A percentile compares a stretch with the other conserved stretches of the same genome.
Evolutionary conservation across 2,113 vertebrate genomes (phyloP).

Genomic region (Dasyornis broadbenti): DNA sequence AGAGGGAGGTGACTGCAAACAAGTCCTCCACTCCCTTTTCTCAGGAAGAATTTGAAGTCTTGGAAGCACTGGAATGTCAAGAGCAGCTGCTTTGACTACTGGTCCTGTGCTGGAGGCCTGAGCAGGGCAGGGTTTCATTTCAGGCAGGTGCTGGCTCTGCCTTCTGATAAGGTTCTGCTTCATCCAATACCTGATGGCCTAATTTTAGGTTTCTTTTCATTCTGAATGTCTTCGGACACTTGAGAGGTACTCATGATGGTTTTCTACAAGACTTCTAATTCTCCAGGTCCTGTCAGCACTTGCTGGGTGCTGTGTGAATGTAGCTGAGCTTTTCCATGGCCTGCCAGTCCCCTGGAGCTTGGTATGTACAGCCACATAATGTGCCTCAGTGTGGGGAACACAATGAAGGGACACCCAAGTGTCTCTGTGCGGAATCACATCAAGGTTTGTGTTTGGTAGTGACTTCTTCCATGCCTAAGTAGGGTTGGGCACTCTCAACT

Average conservation of each 20-base stretch:
- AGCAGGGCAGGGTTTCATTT: not conserved
- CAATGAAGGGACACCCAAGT: not conserved
- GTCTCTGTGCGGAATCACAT: not conserved
- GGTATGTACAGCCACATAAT: not conserved
- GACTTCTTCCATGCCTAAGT: not conserved
- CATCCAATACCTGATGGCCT: not conserved
- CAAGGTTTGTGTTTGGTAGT: not conserved
- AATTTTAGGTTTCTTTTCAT: not conserved
- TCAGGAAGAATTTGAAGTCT: constrained; percentile 69
- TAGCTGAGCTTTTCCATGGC: not conserved
- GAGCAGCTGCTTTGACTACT: constrained; percentile 76
- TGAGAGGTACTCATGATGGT: not conserved
- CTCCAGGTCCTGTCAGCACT: not conserved
- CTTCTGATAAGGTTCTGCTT: not conserved
- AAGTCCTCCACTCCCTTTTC: constrained; percentile 57
- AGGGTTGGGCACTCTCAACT: not conserved
- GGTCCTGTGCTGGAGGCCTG: not conserved
- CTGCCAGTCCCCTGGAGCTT: not conserved
- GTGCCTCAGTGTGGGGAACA: not conserved
- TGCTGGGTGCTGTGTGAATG: not conserved
- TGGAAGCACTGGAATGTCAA: constrained; percentile 70
- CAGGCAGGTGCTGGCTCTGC: not conserved
- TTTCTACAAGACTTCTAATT: not conserved
- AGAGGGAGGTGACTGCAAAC: constrained; percentile 68
- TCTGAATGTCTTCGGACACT: not conserved